These are phyloP conservation scores for Diarsia mendica DNA, from an alignment of 2,888 invertebrate species.

Conservation along the genomic window DNA sequence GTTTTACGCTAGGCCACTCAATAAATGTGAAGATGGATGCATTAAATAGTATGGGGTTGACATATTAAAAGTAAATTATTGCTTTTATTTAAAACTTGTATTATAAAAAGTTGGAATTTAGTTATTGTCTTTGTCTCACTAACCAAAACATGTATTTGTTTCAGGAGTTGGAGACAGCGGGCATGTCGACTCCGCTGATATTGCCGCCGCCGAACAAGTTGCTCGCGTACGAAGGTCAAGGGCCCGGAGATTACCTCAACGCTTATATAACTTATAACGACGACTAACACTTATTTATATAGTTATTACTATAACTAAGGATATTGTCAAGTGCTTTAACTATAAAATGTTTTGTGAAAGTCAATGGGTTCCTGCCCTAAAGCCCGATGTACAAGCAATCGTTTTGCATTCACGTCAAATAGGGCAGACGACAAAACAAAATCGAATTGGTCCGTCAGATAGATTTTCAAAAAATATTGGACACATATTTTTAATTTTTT, in stretches of 20 bases:
- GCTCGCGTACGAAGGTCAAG: slow-evolving; percentile 75
- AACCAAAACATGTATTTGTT: neutral
- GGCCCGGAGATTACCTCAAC: slow-evolving; percentile 79
- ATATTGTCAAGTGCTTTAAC: slow-evolving; percentile 5
- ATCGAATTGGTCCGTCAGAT: too few relatives aligned
- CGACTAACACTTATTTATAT: slow-evolving; percentile 56
- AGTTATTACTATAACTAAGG: neutral
- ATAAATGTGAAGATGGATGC: too few relatives aligned
- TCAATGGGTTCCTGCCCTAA: neutral
- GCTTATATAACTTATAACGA: slow-evolving; percentile 83
- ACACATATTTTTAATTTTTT: too few relatives aligned
- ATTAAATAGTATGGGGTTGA: too few relatives aligned
- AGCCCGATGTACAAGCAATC: neutral
- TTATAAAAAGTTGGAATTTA: too few relatives aligned
- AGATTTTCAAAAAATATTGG: too few relatives aligned
- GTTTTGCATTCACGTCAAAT: too few relatives aligned
- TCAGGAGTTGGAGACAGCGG: slow-evolving; percentile 60
- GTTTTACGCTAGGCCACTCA: too few relatives aligned
- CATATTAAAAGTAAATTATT: too few relatives aligned
- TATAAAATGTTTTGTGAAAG: neutral
- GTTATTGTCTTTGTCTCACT: too few relatives aligned
- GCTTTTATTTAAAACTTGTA: too few relatives aligned
- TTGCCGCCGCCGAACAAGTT: slow-evolving; percentile 71
- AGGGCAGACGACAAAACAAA: too few relatives aligned
- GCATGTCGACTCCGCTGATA: slow-evolving; percentile 36